Percentiles rank a stretch among this genome's conserved stretches.
These are phyloP conservation scores for Myoxocephalus aenaeus DNA, from an alignment of 2,797 vertebrate genomes.

Conservation along the genomic window DNA sequence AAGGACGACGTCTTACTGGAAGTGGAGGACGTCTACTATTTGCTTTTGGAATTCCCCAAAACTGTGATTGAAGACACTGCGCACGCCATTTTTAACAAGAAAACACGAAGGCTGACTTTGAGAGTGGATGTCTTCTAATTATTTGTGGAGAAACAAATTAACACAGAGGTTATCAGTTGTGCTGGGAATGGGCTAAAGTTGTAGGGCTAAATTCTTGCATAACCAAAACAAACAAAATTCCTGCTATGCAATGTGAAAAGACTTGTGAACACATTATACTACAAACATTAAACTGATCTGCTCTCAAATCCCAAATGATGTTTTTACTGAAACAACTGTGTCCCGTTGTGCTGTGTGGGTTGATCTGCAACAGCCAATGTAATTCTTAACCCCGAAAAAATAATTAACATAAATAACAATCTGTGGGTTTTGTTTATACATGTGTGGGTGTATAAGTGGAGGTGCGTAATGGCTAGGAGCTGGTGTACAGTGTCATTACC, in stretches of 20 bases:
- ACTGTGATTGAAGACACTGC: slow-evolving; percentile 84
- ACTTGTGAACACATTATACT: background rate
- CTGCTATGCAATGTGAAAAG: slow-evolving; percentile 10
- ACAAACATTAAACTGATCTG: slow-evolving; percentile 2
- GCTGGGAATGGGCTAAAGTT: background rate
- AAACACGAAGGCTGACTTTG: slow-evolving; percentile 80
- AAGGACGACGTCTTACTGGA: slow-evolving; percentile 90
- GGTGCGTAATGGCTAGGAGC: slow-evolving; percentile 59
- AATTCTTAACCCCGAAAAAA: slow-evolving; percentile 27
- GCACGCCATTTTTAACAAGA: slow-evolving; percentile 86
- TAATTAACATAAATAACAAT: slow-evolving; percentile 61
- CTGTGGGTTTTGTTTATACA: slow-evolving; percentile 56
- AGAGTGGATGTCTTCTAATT: slow-evolving; percentile 73
- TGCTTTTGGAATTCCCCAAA: slow-evolving; percentile 86
- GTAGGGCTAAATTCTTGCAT: background rate
- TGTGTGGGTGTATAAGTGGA: slow-evolving; percentile 51
- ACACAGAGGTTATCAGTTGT: background rate
- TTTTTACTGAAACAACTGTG: slow-evolving; percentile 32
- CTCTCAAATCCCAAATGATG: slow-evolving; percentile 8
- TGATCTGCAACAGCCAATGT: slow-evolving; percentile 41
- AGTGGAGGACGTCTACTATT: slow-evolving; percentile 86
- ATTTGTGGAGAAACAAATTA: background rate
- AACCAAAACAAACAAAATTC: slow-evolving; percentile 8
- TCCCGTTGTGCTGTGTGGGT: slow-evolving; percentile 41
- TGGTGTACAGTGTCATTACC: slow-evolving; percentile 42